Percentiles rank a stretch among this genome's conserved stretches.
phyloP scores from a whole-genome alignment of 2,113 vertebrate genomes.

The Genyomyrus donnyi region DNA sequence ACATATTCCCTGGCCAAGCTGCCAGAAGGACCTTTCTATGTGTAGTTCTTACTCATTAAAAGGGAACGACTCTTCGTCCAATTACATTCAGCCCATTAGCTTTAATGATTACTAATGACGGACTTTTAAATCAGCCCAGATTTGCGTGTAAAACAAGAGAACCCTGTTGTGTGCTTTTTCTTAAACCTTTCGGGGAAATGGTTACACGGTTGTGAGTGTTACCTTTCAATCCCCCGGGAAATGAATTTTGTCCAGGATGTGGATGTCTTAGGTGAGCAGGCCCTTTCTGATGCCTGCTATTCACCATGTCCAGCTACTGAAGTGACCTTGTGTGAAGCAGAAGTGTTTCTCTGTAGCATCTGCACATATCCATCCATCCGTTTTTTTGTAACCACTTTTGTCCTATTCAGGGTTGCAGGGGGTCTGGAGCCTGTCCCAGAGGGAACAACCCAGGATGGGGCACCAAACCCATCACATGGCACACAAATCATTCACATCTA shows the following conservation, averaged over 20 bases:
- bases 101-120: slow-evolving; percentile 13
- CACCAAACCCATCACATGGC: not conserved
- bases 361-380: not conserved
- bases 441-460: not conserved
- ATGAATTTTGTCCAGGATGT: slow-evolving; percentile 6
- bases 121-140: slow-evolving; percentile 20
- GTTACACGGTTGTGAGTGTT: slow-evolving; percentile 12
- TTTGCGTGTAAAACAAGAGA: slow-evolving; percentile 5
- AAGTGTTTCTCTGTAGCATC: not conserved
- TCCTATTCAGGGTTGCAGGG: not conserved
- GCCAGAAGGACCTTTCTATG: slow-evolving; percentile 7
- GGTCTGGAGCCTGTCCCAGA: not conserved
- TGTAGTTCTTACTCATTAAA: slow-evolving; percentile 11
- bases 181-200: slow-evolving; percentile 14
- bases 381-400: not conserved
- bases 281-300: not conserved
- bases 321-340: not conserved
- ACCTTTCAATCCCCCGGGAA: slow-evolving; percentile 4
- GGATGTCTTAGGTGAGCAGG: not conserved
- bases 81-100: slow-evolving; percentile 19
- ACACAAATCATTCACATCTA: not conserved
- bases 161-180: not conserved
- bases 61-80: not conserved
- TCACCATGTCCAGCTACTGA: not conserved
- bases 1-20: slow-evolving; percentile 5